Evolutionary conservation across 2,888 invertebrate species (phyloP), one percentile per base, ranked within the genome.

Genomic region (Junonia oenone): DNA sequence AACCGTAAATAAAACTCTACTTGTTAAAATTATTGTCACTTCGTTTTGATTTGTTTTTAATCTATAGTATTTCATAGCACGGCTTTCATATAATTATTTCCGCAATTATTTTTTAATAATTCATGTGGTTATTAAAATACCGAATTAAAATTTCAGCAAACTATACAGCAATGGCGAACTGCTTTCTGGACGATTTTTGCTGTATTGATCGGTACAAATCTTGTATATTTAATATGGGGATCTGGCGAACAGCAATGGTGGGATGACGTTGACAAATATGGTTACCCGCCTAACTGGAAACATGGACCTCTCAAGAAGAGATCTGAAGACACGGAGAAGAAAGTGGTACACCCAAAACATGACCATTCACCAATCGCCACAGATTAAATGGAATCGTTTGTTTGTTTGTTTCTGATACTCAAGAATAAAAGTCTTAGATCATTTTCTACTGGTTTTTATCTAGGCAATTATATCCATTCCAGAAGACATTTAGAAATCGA

Each of bases 171-270:
- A 78, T 97, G 96, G 96, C 91, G 94, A 26, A 73, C 90, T 1
- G 96, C 96, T 3, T 96, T 96, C 73, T 96, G 96, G 94, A 92
- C 95, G 35, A 93, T 95, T 31, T 92, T 94, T 35, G 91, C 72
- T 0, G 92, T 96, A 0, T 91, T 96, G 60, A 69, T 92, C 11
- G 72, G 91, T 0, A 94, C 95, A 0, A 95, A 95, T 72, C 40
- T 93, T 0, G 73, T 95, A 0, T 97, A 94, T 76, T 65, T 93
- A 0, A 67, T 94, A 8, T 95, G 93, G 85, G 96, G 94, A 0
- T 94, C 94, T 14, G 96, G 95, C 0, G 94, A 96, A 33, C 92
- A 93, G 17, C 95, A 96, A 65, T 91, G 92, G 70, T 97, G 96
- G 95, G 95, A 96, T 69, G 92, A 94, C 56, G 91, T 92, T 0